Conservation (phyloP, 2,888 invertebrate genomes). For the Heliothis peltigera region DNA sequence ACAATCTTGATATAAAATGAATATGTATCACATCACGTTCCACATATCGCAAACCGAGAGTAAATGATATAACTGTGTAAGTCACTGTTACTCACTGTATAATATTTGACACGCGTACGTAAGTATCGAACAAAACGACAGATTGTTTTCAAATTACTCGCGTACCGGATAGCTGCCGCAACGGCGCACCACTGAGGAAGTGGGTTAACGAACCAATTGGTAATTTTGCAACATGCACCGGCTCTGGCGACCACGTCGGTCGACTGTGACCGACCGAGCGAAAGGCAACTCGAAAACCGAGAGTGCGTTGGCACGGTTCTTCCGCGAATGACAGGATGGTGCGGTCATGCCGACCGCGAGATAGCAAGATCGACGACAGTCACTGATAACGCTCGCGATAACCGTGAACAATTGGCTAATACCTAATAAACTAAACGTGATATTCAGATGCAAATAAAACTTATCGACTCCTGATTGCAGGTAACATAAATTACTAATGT, state of each 20-base stretch:
- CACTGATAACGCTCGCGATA: constrained; percentile 84
- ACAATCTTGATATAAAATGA: constrained; percentile 34
- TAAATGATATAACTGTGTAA: constrained; percentile 48
- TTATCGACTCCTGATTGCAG: constrained; percentile 24
- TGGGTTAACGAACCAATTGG: constrained; percentile 84
- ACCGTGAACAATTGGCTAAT: constrained; percentile 71
- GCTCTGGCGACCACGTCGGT: constrained; percentile 73
- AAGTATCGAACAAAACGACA: constrained; percentile 55
- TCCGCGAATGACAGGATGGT: constrained; percentile 84
- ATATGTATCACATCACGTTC: constrained; percentile 47
- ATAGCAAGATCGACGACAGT: constrained; percentile 83
- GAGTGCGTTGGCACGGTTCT: constrained; percentile 85
- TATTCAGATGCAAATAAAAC: constrained; percentile 49
- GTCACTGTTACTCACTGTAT: constrained; percentile 54
- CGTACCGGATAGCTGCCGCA: constrained; percentile 71
- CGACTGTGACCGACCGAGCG: constrained; percentile 80
- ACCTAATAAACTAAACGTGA: constrained; percentile 55
- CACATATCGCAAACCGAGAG: constrained; percentile 49
- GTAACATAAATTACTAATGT: constrained; percentile 21
- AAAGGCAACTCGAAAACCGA: constrained; percentile 85
- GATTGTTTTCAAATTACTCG: constrained; percentile 76
- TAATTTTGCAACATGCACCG: constrained; percentile 84
- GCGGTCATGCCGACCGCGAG: constrained; percentile 78
- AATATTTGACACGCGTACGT: constrained; percentile 59
- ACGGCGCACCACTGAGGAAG: constrained; percentile 74